A percentile compares a stretch with the other conserved stretches of the same genome.
Evolutionary conservation across 2,797 vertebrate species (phyloP).

Genomic region (Margarornis squamiger): DNA sequence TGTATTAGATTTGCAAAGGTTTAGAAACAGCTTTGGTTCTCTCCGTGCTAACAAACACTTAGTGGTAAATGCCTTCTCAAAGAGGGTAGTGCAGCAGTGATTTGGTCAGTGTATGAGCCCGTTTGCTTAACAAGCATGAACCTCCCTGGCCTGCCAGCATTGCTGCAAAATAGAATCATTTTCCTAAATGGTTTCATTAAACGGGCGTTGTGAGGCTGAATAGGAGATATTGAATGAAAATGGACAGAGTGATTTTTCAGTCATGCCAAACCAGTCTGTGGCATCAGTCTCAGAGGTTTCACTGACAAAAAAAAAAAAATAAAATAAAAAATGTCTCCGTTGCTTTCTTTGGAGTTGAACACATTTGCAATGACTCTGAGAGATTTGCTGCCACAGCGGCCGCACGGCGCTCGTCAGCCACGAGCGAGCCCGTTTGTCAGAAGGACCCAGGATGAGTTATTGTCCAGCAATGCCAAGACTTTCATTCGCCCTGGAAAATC

Average conservation of each 20-base stretch:
- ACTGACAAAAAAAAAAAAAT: not conserved
- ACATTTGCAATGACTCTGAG: conserved; percentile 3
- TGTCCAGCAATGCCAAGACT: conserved; percentile 14
- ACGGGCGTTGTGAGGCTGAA: conserved; percentile 16
- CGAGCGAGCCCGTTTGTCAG: not conserved
- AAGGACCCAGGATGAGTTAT: conserved; percentile 17
- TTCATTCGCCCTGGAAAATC: conserved; percentile 1
- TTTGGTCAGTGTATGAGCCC: conserved; percentile 39
- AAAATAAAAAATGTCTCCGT: not conserved
- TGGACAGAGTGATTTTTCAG: not conserved
- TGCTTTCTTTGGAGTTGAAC: not conserved
- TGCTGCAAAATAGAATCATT: conserved; percentile 43
- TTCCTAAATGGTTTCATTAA: conserved; percentile 54
- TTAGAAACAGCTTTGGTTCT: conserved; percentile 31
- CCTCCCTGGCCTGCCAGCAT: conserved; percentile 2
- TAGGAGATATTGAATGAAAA: conserved; percentile 4
- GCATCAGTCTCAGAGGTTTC: conserved; percentile 36
- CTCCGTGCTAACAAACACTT: conserved; percentile 39
- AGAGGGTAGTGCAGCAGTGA: not conserved
- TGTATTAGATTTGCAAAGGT: conserved; percentile 50
- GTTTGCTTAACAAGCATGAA: conserved; percentile 55
- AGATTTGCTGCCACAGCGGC: not conserved
- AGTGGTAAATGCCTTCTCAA: conserved; percentile 24
- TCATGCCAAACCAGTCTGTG: conserved; percentile 6
- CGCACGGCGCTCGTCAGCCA: not conserved